Evolutionary conservation across 2,113 vertebrate genomes (phyloP).

Genomic region (Zosterops japonicus): DNA sequence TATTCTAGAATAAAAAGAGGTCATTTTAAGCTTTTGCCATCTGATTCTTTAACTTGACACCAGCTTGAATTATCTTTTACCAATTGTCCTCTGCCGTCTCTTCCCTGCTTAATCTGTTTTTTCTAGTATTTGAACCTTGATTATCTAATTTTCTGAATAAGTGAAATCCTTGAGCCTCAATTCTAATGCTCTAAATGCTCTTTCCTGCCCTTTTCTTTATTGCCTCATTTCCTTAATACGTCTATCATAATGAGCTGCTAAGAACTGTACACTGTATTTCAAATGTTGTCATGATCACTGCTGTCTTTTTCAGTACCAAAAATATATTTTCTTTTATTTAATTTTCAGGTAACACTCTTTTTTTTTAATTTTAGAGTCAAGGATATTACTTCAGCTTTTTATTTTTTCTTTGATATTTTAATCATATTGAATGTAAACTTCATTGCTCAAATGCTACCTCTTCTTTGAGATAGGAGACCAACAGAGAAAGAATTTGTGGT

Average conservation of each 20-base stretch:
- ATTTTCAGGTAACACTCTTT: not conserved
- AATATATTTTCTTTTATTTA: not conserved
- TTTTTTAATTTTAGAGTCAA: not conserved
- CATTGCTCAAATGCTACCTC: not conserved
- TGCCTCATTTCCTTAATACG: not conserved
- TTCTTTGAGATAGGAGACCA: not conserved
- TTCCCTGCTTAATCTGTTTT: not conserved
- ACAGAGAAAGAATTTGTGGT: not conserved
- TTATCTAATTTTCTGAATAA: constrained; percentile 11
- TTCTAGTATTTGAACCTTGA: not conserved
- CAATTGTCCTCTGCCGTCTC: not conserved
- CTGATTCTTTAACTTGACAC: not conserved
- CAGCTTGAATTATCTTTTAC: not conserved
- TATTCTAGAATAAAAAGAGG: not conserved
- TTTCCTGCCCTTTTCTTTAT: not conserved
- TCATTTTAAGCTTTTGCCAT: not conserved
- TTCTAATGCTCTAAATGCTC: not conserved
- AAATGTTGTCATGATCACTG: not conserved
- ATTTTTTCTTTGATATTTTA: not conserved
- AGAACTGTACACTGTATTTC: not conserved
- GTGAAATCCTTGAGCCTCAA: not conserved
- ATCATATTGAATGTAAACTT: not conserved
- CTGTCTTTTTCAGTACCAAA: not conserved
- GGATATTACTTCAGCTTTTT: not conserved
- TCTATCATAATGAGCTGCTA: not conserved